Conservation (phyloP, 2,113 vertebrate genomes). For the Cyanocitta stelleri region DNA sequence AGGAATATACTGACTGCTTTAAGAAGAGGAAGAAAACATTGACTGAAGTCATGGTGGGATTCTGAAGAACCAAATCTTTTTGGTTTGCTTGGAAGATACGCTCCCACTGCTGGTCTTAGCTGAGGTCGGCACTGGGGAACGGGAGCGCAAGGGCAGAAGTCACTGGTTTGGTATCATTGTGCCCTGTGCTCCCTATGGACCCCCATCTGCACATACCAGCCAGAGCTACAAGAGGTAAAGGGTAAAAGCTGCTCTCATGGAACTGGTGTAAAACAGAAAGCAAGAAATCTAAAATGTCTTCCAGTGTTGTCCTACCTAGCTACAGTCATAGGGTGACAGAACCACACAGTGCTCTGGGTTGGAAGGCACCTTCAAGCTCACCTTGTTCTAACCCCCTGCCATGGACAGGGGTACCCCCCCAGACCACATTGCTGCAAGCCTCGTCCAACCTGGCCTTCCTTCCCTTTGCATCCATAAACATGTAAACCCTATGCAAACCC, state of each 20-base stretch:
- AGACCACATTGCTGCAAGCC: neutral
- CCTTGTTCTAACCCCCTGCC: neutral
- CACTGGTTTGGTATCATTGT: neutral
- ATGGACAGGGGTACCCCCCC: neutral
- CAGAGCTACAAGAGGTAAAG: neutral
- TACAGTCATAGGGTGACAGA: neutral
- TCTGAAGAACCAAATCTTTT: neutral
- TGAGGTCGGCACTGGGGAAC: accelerated
- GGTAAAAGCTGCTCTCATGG: neutral
- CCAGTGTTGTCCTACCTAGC: neutral
- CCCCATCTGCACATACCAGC: neutral
- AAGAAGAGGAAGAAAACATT: neutral
- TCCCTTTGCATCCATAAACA: accelerated
- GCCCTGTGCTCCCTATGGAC: neutral
- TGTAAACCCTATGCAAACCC: accelerated
- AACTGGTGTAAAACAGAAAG: neutral
- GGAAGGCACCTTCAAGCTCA: neutral
- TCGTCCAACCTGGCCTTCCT: neutral
- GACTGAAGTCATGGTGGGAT: neutral
- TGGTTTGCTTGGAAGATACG: neutral
- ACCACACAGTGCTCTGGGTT: neutral
- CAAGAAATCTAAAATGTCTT: neutral
- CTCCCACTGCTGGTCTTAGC: neutral
- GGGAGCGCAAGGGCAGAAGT: neutral
- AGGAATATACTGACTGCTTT: neutral